Base-by-base conservation (phyloP, 2,113 vertebrate species). In the Podarcis muralis region DNA sequence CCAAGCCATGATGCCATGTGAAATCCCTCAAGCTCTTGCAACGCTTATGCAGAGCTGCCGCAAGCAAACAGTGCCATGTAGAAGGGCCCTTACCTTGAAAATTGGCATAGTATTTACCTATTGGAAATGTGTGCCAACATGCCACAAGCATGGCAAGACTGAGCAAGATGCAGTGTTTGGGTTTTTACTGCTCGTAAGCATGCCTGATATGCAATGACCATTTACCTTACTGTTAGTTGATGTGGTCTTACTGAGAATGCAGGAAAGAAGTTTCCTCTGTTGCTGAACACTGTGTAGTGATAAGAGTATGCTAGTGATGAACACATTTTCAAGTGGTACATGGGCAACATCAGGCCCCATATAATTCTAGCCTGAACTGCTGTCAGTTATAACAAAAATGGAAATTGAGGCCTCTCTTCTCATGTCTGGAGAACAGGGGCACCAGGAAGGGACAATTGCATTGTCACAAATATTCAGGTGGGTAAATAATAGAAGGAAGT, bases 401-500 rank as follows among this genome's bases (percentile, higher is more conserved):
- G 20, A 77, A 85, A 76, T 6, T 5, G 6, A 85, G 23, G 25
- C 72, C 57, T 66, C 11, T 65, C 59, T 40, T 66, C 40, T 57
- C 37, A 65, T 66, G 40, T 48, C 43, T 77, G 59, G 84, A 77
- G 59, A 86, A 66, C 8, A 53, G 25, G 75, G 37, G 62, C 59
- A 80, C n/a, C 35, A 40, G 57, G 30, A 22, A 81, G 65, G n/a
- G 57, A 30, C 65, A 40, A 62, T 6, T 32, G 87, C 57, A 88
- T 75, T 35, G 77, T 69, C 66, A 57, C 87, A 69, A 78, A 85
- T 68, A 68, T 86, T 68, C 59, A 20, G 20, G 37, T 88, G 59
- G 81, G 65, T 78, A 84, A 84, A 76, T 77, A 88, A 83, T 66
- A 30, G 25, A n/a, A 40, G 30, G 30, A 20, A 40, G 57, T 5